Evolutionary conservation across 2,888 invertebrate species (phyloP), one percentile per base, ranked within the genome.

Genomic region (Caenorhabditis drosophilae): DNA sequence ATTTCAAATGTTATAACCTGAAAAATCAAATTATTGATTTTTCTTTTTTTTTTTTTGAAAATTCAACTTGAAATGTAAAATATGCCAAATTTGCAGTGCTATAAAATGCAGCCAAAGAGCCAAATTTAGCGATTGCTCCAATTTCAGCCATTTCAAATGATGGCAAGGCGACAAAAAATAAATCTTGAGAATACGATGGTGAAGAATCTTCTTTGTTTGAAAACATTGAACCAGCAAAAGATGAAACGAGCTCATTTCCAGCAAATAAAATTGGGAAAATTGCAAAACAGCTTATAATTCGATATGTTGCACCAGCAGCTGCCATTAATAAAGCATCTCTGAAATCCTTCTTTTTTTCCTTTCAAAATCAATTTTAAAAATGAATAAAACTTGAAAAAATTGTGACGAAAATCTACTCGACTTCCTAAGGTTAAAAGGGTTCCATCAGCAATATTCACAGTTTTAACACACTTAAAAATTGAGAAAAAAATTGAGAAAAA

Each of bases 361-460:
- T 53, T 59, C 42, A 35, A 53, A 47, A 22, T 9, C 15, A 38
- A 11, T 38, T 38, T 9, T 16, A 38, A 15, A 15, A 6, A 38
- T 6, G 27, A 1, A 1, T 9, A 16, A 41, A 11, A 58, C 58
- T 59, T 59, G 2, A 59, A 31, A 42, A 59, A 60, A 25, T 60
- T 60, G 20, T 60, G 60, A 16, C 49, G 11, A 31, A 60, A 60
- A 44, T 54, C 60, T 4, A 49, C 54, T 49, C 48, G 49, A 31
- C 60, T 60, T 2, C 60, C 60, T 0, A 60, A 35, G 4, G 60
- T 42, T 42, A 54, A 45, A 11, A 60, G 34, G 4, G 60, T 60
- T 44, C 60, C 60, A 45, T 60, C 60, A 0, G 60, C 60, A 40
- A 60, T 60, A 40, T 60, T 52, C 2, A 60, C 49, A 15, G 60